Evolutionary conservation across 2,113 vertebrate genomes (phyloP), one percentile per base, ranked within the genome.

Genomic region (Sphyrna mokarran): DNA sequence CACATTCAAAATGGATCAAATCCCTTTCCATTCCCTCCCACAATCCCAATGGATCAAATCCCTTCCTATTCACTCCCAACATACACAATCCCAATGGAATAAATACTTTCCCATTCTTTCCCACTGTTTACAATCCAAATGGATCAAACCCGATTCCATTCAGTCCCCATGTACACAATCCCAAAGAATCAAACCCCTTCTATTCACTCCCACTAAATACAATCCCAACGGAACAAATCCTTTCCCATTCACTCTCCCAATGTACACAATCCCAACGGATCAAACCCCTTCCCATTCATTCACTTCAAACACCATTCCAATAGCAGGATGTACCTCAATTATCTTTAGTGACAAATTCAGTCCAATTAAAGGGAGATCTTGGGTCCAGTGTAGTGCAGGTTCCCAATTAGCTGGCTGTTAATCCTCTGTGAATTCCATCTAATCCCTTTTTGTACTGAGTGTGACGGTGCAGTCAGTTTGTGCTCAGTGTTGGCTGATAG

Each of bases 331-430:
- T 37, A 22, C 16, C 37, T 66, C 61, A 66, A 68, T 68, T 20
- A 68, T 37, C 61, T 22, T 16, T 66, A 22, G 61, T 66, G 33
- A 68, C 58, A 66, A 66, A 20, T 66, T n/a, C 89, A 68, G 33
- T 20, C 89, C 58, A 93, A 93, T 93, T 68, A 68, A 37, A 93
- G 33, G 16, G 61, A 66, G 22, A 37, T 37, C 63, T 63, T 22
- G 33, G 20, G 20, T 66, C 89, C 33, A 63, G 63, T 14, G 18
- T 66, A 37, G 14, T 3, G 6, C 33, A 37, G 89, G 22, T 93
- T 91, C 89, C 61, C 89, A 93, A 93, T 93, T 93, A 93, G 89
- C 29, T 22, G n/a, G 89, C 20, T n/a, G 61, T 11, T 93, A 93
- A 93, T 93, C 89, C 89, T 22, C 61, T 37, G 61, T 16, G 33